Conservation (phyloP, 1,140 invertebrate genomes). For the Ooceraea biroi region DNA sequence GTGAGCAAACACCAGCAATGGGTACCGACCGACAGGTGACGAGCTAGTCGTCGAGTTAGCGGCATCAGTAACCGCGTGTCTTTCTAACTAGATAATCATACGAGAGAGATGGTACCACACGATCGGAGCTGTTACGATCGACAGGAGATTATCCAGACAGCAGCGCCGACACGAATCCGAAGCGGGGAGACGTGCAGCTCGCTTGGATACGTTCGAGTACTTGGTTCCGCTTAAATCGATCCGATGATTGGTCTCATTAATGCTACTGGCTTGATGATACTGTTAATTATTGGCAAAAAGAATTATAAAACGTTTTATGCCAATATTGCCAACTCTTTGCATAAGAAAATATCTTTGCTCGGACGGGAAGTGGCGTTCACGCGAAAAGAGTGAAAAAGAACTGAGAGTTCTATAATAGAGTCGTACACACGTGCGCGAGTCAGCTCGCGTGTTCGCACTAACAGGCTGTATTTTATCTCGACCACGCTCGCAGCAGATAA, state of each 20-base stretch:
- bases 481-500: constrained; percentile 28
- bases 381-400: too few species aligned
- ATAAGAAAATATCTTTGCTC: too few species aligned
- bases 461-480: constrained; percentile 44
- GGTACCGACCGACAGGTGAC: constrained; percentile 40
- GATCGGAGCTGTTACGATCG: constrained; percentile 8
- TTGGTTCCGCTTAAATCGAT: background rate
- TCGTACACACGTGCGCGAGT: constrained; percentile 6
- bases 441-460: constrained; percentile 31
- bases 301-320: background rate
- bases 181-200: background rate
- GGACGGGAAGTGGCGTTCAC: too few species aligned
- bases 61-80: constrained; percentile 38
- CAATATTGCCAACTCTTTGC: too few species aligned
- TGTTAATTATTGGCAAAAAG: too few species aligned
- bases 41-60: constrained; percentile 48
- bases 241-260: background rate
- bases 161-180: background rate
- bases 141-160: constrained; percentile 20
- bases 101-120: constrained; percentile 29
- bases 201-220: background rate
- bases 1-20: constrained; percentile 15
- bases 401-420: constrained; percentile 40
- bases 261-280: too few species aligned
- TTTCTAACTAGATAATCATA: constrained; percentile 52